Evolutionary conservation across 2,888 invertebrate genomes (phyloP), one percentile per base, ranked within the genome.

Genomic region (Scaptomyza polygonia): DNA sequence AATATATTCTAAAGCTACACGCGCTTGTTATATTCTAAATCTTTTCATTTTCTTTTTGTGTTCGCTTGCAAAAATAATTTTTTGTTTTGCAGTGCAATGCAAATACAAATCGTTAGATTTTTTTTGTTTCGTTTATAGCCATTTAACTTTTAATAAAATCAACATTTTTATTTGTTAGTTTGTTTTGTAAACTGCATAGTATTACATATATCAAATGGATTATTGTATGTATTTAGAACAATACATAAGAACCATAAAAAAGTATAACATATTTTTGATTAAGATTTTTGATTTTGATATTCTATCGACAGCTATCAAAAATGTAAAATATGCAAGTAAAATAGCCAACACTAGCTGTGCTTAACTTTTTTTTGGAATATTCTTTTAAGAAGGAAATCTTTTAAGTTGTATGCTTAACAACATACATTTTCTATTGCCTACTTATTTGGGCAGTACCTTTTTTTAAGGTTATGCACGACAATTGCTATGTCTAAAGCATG

Each of bases 351-450:
- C n/a, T n/a, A n/a, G n/a, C n/a, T n/a, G n/a, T n/a, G n/a, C n/a
- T n/a, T n/a, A n/a, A n/a, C n/a, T n/a, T n/a, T n/a, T n/a, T n/a
- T n/a, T n/a, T n/a, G n/a, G n/a, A n/a, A n/a, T n/a, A n/a, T n/a
- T 25, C 5, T 25, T 25, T 25, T 25, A 25, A 25, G 25, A 25
- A 25, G 5, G 25, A 25, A 25, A 5, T 4, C 25, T 25, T 25
- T 5, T 1, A 5, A 25, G 5, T 25, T 25, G 4, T 25, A 5
- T 25, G 5, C 5, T 25, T 25, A 25, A 25, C 25, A 5, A 25
- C 5, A 25, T 49, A 44, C 18, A 49, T 32, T 30, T 47, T 40
- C 1, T 14, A 40, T 63, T 83, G 76, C 79, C 69, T 72, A 82
- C 69, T 79, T 86, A 43, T 55, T 55, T 27, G 61, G 36, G 47